A percentile compares a stretch with the other conserved stretches of the same genome.
These are phyloP conservation scores for Zeus faber DNA, from an alignment of 2,113 vertebrate genomes.

Conservation along the genomic window DNA sequence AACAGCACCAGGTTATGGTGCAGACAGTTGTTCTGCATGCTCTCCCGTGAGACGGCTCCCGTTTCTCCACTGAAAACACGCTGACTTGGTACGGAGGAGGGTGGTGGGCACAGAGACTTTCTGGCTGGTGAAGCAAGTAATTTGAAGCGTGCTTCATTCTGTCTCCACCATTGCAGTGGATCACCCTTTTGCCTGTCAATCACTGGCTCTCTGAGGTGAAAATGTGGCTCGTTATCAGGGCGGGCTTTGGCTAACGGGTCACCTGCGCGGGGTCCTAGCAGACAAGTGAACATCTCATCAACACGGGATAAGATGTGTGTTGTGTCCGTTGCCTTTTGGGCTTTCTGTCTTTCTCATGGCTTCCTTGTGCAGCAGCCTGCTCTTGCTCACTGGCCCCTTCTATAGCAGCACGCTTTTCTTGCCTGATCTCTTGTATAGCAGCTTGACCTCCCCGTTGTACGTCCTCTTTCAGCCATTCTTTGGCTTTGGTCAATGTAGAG, in stretches of 20 bases:
- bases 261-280: not conserved
- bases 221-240: no score
- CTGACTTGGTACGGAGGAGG: no score
- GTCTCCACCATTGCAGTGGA: not conserved
- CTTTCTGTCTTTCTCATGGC: not conserved
- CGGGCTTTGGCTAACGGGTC: not conserved
- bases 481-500: not conserved
- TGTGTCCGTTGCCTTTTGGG: no score
- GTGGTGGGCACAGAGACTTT: no score
- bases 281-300: no score
- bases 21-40: no score
- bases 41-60: no score
- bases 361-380: not conserved
- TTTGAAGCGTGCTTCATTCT: not conserved
- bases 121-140: no score
- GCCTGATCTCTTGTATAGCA: not conserved
- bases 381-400: not conserved
- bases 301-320: not conserved
- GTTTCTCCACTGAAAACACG: no score
- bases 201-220: no score
- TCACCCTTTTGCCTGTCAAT: no score
- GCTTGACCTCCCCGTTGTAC: not conserved
- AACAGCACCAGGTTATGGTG: no score
- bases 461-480: not conserved
- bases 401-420: not conserved